Percentiles rank a stretch among this genome's conserved stretches.
Evolutionary conservation across 2,797 vertebrate species (phyloP).

Genomic region (Eulemur coronatus): DNA sequence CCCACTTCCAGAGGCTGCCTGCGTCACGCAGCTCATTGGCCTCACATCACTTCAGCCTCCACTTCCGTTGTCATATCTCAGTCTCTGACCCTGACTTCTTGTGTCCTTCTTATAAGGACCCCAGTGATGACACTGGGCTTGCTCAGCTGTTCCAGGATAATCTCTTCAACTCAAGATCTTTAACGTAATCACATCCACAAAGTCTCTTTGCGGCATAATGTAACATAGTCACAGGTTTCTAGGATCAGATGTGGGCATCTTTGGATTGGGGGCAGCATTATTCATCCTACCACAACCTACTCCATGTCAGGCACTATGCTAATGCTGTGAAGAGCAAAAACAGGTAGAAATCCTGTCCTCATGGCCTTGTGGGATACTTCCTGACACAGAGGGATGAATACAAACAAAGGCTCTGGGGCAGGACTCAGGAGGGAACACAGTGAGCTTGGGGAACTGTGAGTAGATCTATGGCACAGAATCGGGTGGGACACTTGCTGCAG

Average conservation of each 20-base stretch:
- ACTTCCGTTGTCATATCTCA: neutral
- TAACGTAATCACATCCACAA: neutral
- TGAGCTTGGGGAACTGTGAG: neutral
- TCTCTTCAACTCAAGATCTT: neutral
- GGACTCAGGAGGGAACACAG: neutral
- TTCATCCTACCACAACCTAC: neutral
- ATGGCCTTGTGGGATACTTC: neutral
- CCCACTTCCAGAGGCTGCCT: neutral
- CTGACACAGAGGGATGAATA: neutral
- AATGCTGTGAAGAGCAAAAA: neutral
- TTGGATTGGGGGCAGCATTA: neutral
- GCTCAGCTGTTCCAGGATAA: neutral
- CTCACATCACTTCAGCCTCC: neutral
- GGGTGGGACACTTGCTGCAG: neutral
- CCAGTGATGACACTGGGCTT: neutral
- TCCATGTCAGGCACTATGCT: too few species aligned
- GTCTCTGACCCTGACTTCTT: neutral
- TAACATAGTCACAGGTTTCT: neutral
- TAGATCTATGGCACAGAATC: neutral
- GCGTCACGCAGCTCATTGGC: neutral
- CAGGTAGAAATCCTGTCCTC: neutral
- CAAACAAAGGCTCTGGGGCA: neutral
- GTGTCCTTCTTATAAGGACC: neutral
- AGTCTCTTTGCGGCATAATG: neutral
- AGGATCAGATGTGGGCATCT: neutral